Conservation (phyloP, 1,140 invertebrate genomes). For the Bombus terrestris region DNA sequence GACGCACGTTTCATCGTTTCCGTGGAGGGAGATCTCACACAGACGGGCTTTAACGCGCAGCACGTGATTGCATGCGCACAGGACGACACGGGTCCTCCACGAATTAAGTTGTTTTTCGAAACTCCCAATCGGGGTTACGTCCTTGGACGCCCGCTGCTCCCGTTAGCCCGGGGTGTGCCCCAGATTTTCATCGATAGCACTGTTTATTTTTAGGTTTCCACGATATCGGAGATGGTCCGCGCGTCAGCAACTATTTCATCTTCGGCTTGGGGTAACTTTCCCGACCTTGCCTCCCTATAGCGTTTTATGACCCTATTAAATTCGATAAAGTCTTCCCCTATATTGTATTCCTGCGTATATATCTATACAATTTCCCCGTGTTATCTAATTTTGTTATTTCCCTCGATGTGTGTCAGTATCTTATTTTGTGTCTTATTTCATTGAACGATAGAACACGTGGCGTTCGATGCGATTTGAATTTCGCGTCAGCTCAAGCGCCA, state of each 20-base stretch:
- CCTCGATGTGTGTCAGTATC: background rate
- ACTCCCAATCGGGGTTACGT: conserved; percentile 50
- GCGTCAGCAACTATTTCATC: conserved; percentile 42
- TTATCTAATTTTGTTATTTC: background rate
- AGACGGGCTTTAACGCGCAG: background rate
- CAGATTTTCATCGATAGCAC: conserved; percentile 63
- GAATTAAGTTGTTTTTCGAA: conserved; percentile 54
- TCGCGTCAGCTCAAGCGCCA: background rate
- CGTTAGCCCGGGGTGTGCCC: conserved; percentile 53
- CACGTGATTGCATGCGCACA: conserved; percentile 27
- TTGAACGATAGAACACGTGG: background rate
- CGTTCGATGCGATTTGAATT: background rate
- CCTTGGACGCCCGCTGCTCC: conserved; percentile 47
- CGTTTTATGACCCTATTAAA: conserved; percentile 2
- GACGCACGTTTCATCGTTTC: background rate
- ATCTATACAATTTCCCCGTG: too few relatives aligned
- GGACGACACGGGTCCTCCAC: background rate
- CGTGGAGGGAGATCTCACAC: background rate
- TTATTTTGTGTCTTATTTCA: background rate
- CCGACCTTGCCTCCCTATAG: background rate
- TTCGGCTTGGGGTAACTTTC: too few relatives aligned
- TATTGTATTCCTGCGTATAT: background rate
- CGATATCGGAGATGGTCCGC: conserved; percentile 35
- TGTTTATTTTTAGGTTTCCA: conserved; percentile 64
- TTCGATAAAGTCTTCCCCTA: background rate